Evolutionary conservation across 2,888 invertebrate genomes (phyloP).

Genomic region (Carcina quercana): DNA sequence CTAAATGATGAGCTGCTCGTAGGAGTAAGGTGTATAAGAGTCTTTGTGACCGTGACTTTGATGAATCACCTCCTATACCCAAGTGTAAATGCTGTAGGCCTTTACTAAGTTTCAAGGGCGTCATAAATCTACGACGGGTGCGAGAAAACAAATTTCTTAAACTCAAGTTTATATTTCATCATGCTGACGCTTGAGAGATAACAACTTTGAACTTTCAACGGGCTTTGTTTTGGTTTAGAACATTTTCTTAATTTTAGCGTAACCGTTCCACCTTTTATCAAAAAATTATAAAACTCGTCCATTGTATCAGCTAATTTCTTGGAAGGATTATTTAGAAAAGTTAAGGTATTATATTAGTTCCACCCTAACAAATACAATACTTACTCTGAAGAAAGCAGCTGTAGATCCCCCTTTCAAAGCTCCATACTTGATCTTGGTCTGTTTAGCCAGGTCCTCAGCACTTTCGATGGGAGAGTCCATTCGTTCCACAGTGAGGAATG

Average conservation of each 20-base stretch:
- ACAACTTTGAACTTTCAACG: too few relatives aligned
- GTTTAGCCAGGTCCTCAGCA: slow-evolving; percentile 96
- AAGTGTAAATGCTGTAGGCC: slow-evolving; percentile 1
- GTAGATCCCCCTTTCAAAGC: slow-evolving; percentile 95
- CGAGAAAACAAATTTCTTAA: slow-evolving; percentile 8
- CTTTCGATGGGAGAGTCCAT: slow-evolving; percentile 97
- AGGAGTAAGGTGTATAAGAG: too few relatives aligned
- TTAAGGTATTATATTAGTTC: too few relatives aligned
- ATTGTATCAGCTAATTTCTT: too few relatives aligned
- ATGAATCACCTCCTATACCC: slow-evolving; percentile 6
- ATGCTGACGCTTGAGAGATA: slow-evolving; percentile 7
- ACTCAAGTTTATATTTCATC: slow-evolving; percentile 14
- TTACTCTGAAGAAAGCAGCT: slow-evolving; percentile 94
- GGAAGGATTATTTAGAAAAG: too few relatives aligned
- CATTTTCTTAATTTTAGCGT: too few relatives aligned
- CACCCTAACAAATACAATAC: too few relatives aligned
- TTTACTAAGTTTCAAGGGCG: slow-evolving; percentile 15
- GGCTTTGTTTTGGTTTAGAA: too few relatives aligned
- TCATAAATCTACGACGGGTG: slow-evolving; percentile 7
- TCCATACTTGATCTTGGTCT: slow-evolving; percentile 98
- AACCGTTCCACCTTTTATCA: too few relatives aligned
- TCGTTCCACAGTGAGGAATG: slow-evolving; percentile 92
- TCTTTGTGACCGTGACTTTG: slow-evolving; percentile 6
- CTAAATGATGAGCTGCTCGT: too few relatives aligned
- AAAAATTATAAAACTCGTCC: too few relatives aligned